These are phyloP conservation scores for Sialia sialis DNA, from an alignment of 2,113 vertebrate genomes.

Conservation along the genomic window DNA sequence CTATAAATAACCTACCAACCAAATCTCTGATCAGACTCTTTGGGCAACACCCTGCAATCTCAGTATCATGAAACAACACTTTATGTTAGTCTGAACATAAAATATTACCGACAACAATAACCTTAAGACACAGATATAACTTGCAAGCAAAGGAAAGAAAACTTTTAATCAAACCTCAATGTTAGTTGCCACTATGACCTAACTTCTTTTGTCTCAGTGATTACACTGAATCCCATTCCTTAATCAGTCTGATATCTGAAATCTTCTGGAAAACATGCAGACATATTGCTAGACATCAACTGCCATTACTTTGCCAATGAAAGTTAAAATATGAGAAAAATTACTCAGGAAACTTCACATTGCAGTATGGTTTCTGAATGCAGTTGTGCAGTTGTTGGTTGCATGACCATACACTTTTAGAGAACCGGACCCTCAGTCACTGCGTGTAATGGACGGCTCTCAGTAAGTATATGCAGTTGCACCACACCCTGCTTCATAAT, in stretches of 20 bases:
- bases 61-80: neutral
- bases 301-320: accelerated
- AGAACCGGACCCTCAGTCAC: neutral
- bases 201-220: neutral
- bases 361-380: neutral
- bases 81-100: neutral
- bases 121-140: neutral
- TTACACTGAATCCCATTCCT: neutral
- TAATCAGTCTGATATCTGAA: neutral
- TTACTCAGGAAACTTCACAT: neutral
- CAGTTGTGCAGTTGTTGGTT: neutral
- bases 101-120: neutral
- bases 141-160: neutral
- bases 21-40: neutral
- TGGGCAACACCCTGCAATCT: neutral
- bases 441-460: neutral
- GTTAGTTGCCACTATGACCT: neutral
- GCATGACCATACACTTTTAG: neutral
- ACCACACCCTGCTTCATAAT: neutral
- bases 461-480: neutral
- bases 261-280: neutral
- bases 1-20: neutral
- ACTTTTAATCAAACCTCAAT: neutral
- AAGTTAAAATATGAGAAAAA: neutral
- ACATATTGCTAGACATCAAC: neutral